Evolutionary conservation across 2,797 vertebrate species (phyloP).

Genomic region (Pseudochirops cupreus): DNA sequence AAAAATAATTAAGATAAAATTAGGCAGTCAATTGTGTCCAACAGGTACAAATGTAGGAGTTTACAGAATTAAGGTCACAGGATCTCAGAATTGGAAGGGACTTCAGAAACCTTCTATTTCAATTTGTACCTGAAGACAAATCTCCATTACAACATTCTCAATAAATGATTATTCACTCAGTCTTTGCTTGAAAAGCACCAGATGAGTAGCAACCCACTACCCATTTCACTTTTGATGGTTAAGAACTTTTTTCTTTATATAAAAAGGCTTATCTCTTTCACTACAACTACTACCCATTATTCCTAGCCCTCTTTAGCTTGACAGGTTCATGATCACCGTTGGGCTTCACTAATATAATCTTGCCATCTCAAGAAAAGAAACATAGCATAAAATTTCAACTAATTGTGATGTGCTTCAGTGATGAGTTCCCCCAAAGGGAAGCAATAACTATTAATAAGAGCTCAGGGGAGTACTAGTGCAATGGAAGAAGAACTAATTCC

Average conservation of each 20-base stretch:
- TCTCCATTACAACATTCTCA: background rate
- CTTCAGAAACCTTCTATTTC: background rate
- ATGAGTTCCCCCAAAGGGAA: background rate
- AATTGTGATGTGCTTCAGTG: background rate
- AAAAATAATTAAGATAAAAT: background rate
- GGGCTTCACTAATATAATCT: background rate
- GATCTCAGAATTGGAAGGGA: background rate
- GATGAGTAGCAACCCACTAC: background rate
- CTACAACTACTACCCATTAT: background rate
- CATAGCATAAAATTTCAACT: background rate
- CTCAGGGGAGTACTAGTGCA: background rate
- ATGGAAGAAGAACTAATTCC: background rate
- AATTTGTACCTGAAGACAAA: background rate
- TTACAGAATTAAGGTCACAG: background rate
- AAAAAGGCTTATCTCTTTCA: background rate
- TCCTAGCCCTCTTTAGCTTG: background rate
- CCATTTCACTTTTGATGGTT: background rate
- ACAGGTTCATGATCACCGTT: background rate
- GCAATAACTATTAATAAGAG: background rate
- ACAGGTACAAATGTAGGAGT: background rate
- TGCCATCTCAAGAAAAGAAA: background rate
- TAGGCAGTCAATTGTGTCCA: background rate
- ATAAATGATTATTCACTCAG: background rate
- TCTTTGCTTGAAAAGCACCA: background rate
- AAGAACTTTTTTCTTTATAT: background rate